Percentiles rank a stretch among this genome's conserved stretches.
Evolutionary conservation across 2,797 vertebrate genomes (phyloP).

Genomic region (Tympanoctomys barrerae): DNA sequence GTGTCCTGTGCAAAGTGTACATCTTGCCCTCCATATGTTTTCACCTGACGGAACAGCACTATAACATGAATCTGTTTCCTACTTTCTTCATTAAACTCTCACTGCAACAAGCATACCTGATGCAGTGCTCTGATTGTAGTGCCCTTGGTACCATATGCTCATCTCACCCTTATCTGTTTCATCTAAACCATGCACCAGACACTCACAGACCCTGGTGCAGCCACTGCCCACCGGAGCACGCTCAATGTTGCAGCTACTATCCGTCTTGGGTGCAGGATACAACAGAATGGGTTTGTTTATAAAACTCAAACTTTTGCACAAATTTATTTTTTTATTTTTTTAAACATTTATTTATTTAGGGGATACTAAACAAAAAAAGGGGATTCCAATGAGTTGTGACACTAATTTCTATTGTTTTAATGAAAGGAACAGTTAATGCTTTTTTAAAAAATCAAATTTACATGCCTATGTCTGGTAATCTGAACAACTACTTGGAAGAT

Average conservation of each 20-base stretch:
- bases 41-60: neutral
- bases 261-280: neutral
- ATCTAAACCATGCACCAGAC: neutral
- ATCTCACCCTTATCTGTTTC: neutral
- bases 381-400: too few relatives aligned
- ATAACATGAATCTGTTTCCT: neutral
- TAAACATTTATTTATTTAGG: too few relatives aligned
- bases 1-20: neutral
- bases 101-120: neutral
- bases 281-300: neutral
- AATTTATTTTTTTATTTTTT: too few relatives aligned
- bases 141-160: rapidly evolving
- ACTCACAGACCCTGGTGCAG: neutral
- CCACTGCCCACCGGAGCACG: neutral
- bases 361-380: too few relatives aligned
- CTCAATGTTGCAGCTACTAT: too few relatives aligned
- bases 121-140: neutral
- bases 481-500: too few relatives aligned
- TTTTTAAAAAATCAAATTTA: too few relatives aligned
- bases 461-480: too few relatives aligned
- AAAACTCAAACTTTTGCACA: neutral
- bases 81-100: neutral
- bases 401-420: too few relatives aligned
- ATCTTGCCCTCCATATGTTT: neutral
- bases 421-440: too few relatives aligned